These are phyloP conservation scores for Chloropsis cyanopogon DNA, from an alignment of 2,113 vertebrate genomes.

Conservation along the genomic window DNA sequence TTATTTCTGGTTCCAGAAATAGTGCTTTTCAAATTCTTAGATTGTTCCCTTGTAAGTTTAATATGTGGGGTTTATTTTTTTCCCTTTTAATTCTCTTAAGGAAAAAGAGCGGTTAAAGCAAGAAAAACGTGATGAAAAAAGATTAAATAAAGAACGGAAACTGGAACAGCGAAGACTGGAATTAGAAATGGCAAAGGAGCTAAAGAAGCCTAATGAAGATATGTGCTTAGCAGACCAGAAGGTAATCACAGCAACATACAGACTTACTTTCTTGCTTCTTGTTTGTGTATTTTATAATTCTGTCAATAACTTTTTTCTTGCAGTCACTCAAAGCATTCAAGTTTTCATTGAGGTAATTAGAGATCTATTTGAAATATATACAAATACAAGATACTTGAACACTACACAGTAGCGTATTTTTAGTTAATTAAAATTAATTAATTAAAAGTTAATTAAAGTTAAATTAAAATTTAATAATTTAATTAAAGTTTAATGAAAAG, in stretches of 20 bases:
- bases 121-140: conserved; percentile 93
- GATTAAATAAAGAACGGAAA: conserved; percentile 92
- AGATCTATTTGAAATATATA: background rate
- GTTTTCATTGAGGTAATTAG: background rate
- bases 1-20: background rate
- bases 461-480: too few relatives aligned
- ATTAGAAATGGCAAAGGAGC: conserved; percentile 90
- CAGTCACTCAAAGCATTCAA: background rate
- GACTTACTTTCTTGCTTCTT: background rate
- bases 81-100: conserved; percentile 65
- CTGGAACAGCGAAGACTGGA: conserved; percentile 87
- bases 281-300: background rate
- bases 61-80: conserved; percentile 23
- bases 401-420: background rate
- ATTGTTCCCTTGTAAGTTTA: background rate
- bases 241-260: conserved; percentile 69
- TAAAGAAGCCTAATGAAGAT: conserved; percentile 96
- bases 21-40: conserved; percentile 8
- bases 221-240: conserved; percentile 95
- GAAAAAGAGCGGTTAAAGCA: conserved; percentile 91
- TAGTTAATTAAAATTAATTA: background rate
- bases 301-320: background rate
- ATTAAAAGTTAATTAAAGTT: too few relatives aligned
- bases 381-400: background rate
- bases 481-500: too few relatives aligned